Evolutionary conservation across 2,113 vertebrate genomes (phyloP).

Genomic region (Indicator maculatus): DNA sequence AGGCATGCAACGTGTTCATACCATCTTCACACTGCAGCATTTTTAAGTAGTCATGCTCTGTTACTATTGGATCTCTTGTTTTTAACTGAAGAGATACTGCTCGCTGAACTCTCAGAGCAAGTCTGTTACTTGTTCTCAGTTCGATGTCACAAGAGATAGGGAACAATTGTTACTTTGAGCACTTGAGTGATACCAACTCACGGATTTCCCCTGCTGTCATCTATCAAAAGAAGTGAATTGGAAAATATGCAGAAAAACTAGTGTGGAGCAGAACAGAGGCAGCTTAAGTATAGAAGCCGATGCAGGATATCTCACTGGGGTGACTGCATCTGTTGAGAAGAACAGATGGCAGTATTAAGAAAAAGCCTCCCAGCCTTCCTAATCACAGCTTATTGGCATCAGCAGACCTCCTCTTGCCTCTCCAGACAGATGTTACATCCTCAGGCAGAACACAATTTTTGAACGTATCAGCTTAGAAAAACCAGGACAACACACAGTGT

Average conservation of each 20-base stretch:
- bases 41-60: not conserved
- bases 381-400: conserved; percentile 36
- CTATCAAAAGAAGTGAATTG: rapidly evolving
- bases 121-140: not conserved
- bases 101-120: not conserved
- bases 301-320: not conserved
- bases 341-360: conserved; percentile 53
- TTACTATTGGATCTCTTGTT: not conserved
- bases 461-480: not conserved
- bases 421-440: conserved; percentile 27
- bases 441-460: not conserved
- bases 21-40: not conserved
- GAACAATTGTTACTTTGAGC: not conserved
- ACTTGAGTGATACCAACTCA: not conserved
- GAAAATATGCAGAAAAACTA: not conserved
- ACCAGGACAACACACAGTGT: not conserved
- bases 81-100: not conserved
- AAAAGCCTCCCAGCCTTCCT: conserved; percentile 27
- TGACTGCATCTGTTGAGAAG: not conserved
- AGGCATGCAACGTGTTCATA: not conserved
- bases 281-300: not conserved
- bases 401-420: not conserved
- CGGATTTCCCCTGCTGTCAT: not conserved
- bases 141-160: not conserved
- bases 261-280: rapidly evolving